These are phyloP conservation scores for Drosophila robusta DNA, from an alignment of 2,888 invertebrate species.

Conservation along the genomic window DNA sequence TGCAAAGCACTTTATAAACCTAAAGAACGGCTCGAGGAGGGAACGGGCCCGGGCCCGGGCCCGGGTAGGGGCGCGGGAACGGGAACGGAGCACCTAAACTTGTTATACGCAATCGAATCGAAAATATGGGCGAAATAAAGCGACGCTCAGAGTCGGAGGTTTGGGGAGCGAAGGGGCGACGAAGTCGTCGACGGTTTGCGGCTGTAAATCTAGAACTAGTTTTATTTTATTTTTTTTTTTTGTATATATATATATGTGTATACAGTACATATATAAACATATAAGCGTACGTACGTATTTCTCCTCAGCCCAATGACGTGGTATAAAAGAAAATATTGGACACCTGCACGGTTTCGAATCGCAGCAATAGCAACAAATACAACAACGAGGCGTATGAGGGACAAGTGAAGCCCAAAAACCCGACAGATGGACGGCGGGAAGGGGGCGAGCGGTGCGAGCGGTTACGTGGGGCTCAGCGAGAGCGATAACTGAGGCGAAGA, in stretches of 20 bases:
- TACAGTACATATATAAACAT: constrained; percentile 1
- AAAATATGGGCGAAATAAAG: constrained; percentile 77
- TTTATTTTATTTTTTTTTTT: constrained; percentile 49
- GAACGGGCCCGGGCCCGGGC: constrained; percentile 7
- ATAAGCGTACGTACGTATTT: constrained; percentile 27
- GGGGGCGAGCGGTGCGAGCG: constrained; percentile 13
- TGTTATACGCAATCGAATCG: constrained; percentile 80
- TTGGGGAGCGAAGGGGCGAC: constrained; percentile 15
- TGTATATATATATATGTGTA: not conserved
- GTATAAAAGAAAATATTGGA: constrained; percentile 83
- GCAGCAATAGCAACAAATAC: constrained; percentile 61
- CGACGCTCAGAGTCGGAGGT: constrained; percentile 32
- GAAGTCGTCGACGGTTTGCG: constrained; percentile 31
- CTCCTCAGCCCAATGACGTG: constrained; percentile 70
- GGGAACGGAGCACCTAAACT: constrained; percentile 65
- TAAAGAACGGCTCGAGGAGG: constrained; percentile 45
- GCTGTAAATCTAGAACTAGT: constrained; percentile 80
- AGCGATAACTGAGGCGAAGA: constrained; percentile 35
- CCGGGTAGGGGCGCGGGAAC: constrained; percentile 6
- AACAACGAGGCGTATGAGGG: constrained; percentile 62
- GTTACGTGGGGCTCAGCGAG: constrained; percentile 49
- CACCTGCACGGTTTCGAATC: constrained; percentile 82
- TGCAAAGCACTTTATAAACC: constrained; percentile 75
- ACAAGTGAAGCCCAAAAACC: constrained; percentile 70
- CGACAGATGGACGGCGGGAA: constrained; percentile 40